phyloP scores from a whole-genome alignment of 2,113 vertebrate species.

The Larimichthys polyactis region DNA sequence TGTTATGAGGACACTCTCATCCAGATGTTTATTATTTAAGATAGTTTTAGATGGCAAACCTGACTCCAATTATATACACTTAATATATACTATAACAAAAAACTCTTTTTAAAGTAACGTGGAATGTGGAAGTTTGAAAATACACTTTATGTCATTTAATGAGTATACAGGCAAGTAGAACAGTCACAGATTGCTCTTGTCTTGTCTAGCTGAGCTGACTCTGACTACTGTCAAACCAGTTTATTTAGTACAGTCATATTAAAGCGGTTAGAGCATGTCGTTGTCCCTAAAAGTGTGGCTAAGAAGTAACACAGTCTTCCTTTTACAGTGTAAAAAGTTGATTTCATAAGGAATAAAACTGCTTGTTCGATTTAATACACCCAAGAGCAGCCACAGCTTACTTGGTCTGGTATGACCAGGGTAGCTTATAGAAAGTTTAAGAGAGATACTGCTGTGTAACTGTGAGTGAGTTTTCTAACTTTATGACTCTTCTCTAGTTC shows the following conservation, averaged over 20 bases:
- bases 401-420: not conserved
- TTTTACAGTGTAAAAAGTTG: not conserved
- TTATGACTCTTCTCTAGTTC: not conserved
- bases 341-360: not conserved
- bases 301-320: not conserved
- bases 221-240: not conserved
- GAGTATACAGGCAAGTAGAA: not conserved
- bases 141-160: not conserved
- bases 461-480: not conserved
- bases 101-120: too few relatives aligned
- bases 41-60: not conserved
- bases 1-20: not conserved
- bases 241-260: not conserved
- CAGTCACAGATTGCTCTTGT: not conserved
- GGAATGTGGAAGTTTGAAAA: too few relatives aligned
- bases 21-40: not conserved
- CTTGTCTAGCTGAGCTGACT: too few relatives aligned
- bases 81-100: not conserved
- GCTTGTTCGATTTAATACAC: not conserved
- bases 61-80: not conserved
- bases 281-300: not conserved
- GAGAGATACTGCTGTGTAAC: too few relatives aligned
- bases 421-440: not conserved
- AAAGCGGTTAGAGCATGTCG: not conserved
- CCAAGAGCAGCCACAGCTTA: not conserved